Base-by-base conservation (phyloP, 2,113 vertebrate species). In the Hemibagrus wyckioides region DNA sequence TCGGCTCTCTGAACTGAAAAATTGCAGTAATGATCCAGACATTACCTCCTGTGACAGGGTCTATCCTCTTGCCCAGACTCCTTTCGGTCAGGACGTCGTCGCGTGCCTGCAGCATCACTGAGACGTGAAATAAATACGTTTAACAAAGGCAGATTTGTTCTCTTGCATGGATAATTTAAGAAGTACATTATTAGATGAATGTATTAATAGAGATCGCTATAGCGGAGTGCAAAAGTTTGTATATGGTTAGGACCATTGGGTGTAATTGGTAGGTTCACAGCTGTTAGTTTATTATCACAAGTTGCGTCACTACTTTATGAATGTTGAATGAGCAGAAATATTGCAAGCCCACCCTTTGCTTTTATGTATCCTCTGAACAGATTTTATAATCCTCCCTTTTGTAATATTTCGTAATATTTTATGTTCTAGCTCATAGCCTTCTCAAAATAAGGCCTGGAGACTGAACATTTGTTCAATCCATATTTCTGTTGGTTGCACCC, bases 61-160 rank as follows among this genome's bases (percentile, higher is more conserved):
- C 97, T 0, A 97, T 79, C 90, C 97, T 94, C 89, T 97, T 97
- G 21, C 97, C 97, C 54, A 88, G 82, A 76, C 92, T 96, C 88
- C 98, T 95, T 92, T 97, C 96, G 41, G 96, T 93, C 91, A 99
- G 89, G 69, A 97, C 95, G 0, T 91, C 93, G 82, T 98, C 97
- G 1, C 96, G 92, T 39, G 97, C 97, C 21, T 94, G 95, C 36
- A 99, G 93, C 86, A 97, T 86, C 57, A 99, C 98, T 99, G 87
- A 54, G n/a, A 86, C 23, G 36, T n/a, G 23, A 71, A 50, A 71
- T 2, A 59, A 73, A 44, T 76, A 76, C 1, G 23, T 57, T 84
- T 84, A 73, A 44, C 14, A 41, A 59, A 30, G 48, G 48, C 56
- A 75, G 85, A 44, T 57, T 67, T 50, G 19, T 86, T 8, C 82